phyloP scores from a whole-genome alignment of 2,888 invertebrate species.

The Tubulanus polymorphus region DNA sequence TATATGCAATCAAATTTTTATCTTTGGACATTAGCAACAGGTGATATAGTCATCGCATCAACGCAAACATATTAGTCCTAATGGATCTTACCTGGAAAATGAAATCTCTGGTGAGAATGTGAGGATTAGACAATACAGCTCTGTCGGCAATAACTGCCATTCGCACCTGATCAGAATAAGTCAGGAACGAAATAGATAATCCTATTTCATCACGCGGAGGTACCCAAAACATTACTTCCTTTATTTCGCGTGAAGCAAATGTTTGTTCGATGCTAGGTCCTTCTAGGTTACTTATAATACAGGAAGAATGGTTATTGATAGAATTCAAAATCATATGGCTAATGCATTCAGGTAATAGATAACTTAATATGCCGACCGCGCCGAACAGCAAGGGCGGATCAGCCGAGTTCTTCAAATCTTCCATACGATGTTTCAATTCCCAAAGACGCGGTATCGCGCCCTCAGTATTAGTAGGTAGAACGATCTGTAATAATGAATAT shows the following conservation, averaged over 20 bases:
- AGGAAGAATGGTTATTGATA: constrained; percentile 35
- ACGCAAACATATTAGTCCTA: background rate
- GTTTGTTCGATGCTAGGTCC: constrained; percentile 56
- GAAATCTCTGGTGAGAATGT: constrained; percentile 49
- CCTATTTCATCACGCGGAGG: constrained; percentile 56
- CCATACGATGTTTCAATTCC: constrained; percentile 58
- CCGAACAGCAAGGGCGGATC: constrained; percentile 57
- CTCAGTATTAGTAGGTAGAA: constrained; percentile 58
- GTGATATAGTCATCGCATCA: background rate
- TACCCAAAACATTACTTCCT: constrained; percentile 52
- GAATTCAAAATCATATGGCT: constrained; percentile 40
- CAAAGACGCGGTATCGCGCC: constrained; percentile 61
- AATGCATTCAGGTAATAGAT: constrained; percentile 45
- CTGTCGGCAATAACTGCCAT: constrained; percentile 57
- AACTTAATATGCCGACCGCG: constrained; percentile 54
- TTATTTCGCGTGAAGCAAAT: constrained; percentile 51
- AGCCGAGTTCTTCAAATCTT: constrained; percentile 56
- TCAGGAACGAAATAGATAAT: constrained; percentile 57
- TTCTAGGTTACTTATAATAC: constrained; percentile 55
- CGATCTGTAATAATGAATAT: constrained; percentile 38
- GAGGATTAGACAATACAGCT: constrained; percentile 49
- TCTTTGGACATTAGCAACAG: too few species aligned
- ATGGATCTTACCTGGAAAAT: constrained; percentile 41
- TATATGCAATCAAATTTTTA: too few species aligned
- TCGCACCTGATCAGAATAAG: constrained; percentile 58